These are phyloP conservation scores for Euwallacea fornicatus DNA, from an alignment of 1,140 invertebrate genomes.

Conservation along the genomic window DNA sequence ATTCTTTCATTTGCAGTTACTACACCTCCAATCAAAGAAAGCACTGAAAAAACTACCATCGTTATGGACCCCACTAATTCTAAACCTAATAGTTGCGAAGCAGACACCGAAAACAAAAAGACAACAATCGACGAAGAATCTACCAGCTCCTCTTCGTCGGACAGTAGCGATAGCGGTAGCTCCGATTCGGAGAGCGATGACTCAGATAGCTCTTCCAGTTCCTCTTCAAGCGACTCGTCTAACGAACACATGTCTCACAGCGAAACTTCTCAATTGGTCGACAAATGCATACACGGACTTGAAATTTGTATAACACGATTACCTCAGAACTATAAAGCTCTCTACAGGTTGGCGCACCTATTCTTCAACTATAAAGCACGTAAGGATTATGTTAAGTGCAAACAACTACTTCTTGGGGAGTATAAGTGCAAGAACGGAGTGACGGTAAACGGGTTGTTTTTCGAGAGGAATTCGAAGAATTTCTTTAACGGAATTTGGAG, in stretches of 20 bases:
- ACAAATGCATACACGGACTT: constrained; percentile 58
- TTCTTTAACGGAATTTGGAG: constrained; percentile 95
- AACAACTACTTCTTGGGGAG: constrained; percentile 70
- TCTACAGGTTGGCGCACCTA: constrained; percentile 83
- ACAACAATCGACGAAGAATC: constrained; percentile 42
- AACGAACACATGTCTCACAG: constrained; percentile 46
- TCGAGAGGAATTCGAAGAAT: constrained; percentile 79
- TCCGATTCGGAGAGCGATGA: constrained; percentile 50
- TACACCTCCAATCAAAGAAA: no score
- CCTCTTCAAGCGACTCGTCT: constrained; percentile 43
- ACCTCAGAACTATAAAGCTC: constrained; percentile 89
- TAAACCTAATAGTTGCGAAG: no score
- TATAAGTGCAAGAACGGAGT: constrained; percentile 65
- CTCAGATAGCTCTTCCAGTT: constrained; percentile 45
- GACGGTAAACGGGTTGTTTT: constrained; percentile 78
- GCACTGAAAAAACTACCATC: no score
- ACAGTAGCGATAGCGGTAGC: constrained; percentile 40
- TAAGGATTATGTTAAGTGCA: constrained; percentile 68
- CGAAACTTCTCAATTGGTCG: constrained; percentile 47
- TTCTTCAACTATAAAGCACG: constrained; percentile 74
- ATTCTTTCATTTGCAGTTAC: no score
- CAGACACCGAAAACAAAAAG: constrained; percentile 13
- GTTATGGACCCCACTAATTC: no score
- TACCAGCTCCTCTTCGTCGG: constrained; percentile 40
- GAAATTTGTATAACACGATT: constrained; percentile 83